A percentile compares a stretch with the other conserved stretches of the same genome.
Evolutionary conservation across 2,888 invertebrate genomes (phyloP).

Genomic region (Drosophila pseudotakahashii): DNA sequence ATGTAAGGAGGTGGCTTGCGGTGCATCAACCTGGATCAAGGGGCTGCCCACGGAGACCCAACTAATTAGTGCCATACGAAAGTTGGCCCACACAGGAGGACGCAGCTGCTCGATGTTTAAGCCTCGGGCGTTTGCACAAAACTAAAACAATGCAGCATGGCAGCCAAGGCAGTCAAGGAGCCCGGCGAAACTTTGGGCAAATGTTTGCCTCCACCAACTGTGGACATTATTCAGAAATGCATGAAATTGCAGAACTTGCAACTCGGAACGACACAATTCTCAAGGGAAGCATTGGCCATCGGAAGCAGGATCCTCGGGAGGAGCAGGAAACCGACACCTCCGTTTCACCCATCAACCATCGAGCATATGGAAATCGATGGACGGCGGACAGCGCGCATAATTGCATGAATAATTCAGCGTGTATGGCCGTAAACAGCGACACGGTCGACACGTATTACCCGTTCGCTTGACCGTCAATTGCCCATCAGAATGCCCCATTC

Average conservation of each 20-base stretch:
- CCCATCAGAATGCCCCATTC: conserved; percentile 18
- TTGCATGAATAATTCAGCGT: conserved; percentile 62
- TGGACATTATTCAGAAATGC: conserved; percentile 81
- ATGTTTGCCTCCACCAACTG: conserved; percentile 63
- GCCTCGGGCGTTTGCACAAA: conserved; percentile 14
- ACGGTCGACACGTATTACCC: conserved; percentile 40
- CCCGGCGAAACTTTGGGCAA: conserved; percentile 58
- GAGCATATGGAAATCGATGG: conserved; percentile 26
- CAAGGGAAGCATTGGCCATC: neutral
- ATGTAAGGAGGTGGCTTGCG: neutral
- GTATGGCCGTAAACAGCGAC: conserved; percentile 37
- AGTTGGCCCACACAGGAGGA: conserved; percentile 29
- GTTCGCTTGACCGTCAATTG: conserved; percentile 42
- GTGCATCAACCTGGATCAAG: conserved; percentile 20
- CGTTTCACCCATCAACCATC: neutral
- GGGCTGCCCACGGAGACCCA: conserved; percentile 17
- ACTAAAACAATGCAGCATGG: conserved; percentile 42
- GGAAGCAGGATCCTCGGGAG: neutral
- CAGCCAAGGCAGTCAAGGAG: conserved; percentile 9
- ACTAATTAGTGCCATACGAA: conserved; percentile 35
- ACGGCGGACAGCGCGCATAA: conserved; percentile 40
- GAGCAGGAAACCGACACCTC: neutral
- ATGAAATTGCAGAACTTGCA: conserved; percentile 78
- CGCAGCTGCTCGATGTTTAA: conserved; percentile 30
- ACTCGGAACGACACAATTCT: conserved; percentile 18